Base-by-base conservation (phyloP, 2,797 vertebrate genomes). In the Eleutherodactylus coqui region DNA sequence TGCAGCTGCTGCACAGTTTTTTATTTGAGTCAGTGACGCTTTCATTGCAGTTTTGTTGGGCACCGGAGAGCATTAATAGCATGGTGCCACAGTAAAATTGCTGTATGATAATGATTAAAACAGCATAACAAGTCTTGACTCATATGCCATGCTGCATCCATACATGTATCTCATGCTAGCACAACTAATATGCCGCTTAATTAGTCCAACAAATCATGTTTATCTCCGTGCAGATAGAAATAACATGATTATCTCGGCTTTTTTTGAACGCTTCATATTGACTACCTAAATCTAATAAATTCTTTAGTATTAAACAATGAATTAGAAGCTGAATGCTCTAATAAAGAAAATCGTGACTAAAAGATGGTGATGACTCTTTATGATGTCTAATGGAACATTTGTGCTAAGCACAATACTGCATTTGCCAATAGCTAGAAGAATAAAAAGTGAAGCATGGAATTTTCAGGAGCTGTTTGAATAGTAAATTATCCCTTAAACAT, bases 121-220 rank as follows among this genome's bases (percentile, higher is more conserved):
- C 36, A 70, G 76, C 49, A 79, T 53, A 85, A 64, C 75, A 85
- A 53, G 34, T 64, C 36, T 58, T 79, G 62, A 69, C 60, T 85
- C 32, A 27, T 58, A 78, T 85, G 75, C 75, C 53, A 45, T 55
- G 51, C 32, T 80, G 75, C 38, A 80, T 62, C 38, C 41, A 53
- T 41, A 80, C 24, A 85, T 51, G 41, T 72, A 47, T 73, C 67
- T 80, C 34, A 60, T 36, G 27, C 62, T 67, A 45, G 49, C 41
- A 80, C 76, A 80, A 80, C 77, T 73, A 80, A 49, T 85, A 60
- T 21, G 58, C 67, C 16, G 21, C 80, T 85, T 85, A 85, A 85
- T 85, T 80, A 80, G 36, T 80, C 69, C 41, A 60, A 80, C 69
- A 80, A 85, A 85, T 85, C 84, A 85, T 73, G 32, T 80, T 79